Evolutionary conservation across 1,140 invertebrate species (phyloP), one percentile per base, ranked within the genome.

Genomic region (Melipona quadrifasciata): DNA sequence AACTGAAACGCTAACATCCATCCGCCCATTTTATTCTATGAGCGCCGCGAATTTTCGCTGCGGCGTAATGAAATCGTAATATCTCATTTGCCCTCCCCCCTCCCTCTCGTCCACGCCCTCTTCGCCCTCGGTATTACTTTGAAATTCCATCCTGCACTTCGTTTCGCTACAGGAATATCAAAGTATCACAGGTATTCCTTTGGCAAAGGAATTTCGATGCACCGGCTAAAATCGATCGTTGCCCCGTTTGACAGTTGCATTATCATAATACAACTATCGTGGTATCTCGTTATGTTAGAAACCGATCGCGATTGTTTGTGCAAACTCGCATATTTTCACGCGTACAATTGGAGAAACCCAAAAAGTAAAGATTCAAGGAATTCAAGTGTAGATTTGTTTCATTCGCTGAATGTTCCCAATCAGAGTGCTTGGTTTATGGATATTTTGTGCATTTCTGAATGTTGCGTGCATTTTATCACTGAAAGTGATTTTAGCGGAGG

Each of bases 101-200:
- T 31, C n/a, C 31, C 21, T 65, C 27, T n/a, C 17, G 5, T 12
- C 21, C 57, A 6, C 19, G 57, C 19, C 1, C 27, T n/a, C n/a
- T 5, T 65, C 27, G 16, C 17, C 64, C 31, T 6, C 17, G 39
- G 8, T 55, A 27, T 81, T 81, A 65, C 70, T 81, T 81, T 74
- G 80, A 81, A 81, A 81, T 81, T 81, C 71, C 58, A 81, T 81
- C 72, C 70, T 81, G 57, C 19, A 61, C 70, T 64, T 64, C 31
- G 57, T 81, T 74, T 39, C 51, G 57, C 57, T 11, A 71, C 14
- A 53, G 58, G 80, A 81, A 81, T 81, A 81, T 73, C 80, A 81
- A 81, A 81, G 80, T 74, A 74, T 64, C 27, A 24, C 16, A 17
- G 47, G 21, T 39, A 53, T 24, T 24, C 27, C 47, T 58, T 10